These are phyloP conservation scores for Macroramphosus scolopax DNA, from an alignment of 2,797 vertebrate species.

Conservation along the genomic window DNA sequence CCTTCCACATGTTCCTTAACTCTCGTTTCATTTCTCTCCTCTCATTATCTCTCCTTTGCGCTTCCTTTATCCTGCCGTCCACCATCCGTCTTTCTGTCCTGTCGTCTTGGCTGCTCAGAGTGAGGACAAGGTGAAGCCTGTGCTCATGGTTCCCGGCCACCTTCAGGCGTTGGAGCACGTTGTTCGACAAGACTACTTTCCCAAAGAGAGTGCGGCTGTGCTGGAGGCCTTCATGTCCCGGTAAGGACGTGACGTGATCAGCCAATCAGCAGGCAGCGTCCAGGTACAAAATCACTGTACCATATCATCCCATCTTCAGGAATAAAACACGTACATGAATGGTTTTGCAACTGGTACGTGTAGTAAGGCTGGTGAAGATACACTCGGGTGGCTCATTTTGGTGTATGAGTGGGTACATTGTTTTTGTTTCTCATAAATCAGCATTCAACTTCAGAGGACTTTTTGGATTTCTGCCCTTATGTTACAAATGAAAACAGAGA, in stretches of 20 bases:
- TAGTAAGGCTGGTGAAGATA: too few species aligned
- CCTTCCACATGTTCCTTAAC: too few species aligned
- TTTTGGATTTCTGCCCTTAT: too few species aligned
- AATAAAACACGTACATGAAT: constrained; percentile 3
- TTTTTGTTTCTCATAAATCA: too few species aligned
- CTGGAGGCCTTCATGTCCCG: constrained; percentile 86
- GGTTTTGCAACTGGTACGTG: too few species aligned
- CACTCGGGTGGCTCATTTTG: too few species aligned
- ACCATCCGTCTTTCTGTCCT: not conserved
- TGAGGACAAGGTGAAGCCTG: constrained; percentile 90
- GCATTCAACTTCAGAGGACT: too few species aligned
- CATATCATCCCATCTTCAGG: constrained; percentile 11
- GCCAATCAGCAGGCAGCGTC: constrained; percentile 51
- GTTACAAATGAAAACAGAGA: too few species aligned
- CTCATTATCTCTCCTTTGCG: too few species aligned
- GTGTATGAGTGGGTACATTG: not conserved
- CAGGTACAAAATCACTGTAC: constrained; percentile 51
- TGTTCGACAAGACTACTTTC: constrained; percentile 93
- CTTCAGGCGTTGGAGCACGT: constrained; percentile 88
- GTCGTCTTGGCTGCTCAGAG: constrained; percentile 73
- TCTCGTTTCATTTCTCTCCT: too few species aligned
- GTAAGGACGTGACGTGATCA: constrained; percentile 81
- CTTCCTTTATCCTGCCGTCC: not conserved
- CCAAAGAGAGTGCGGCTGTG: constrained; percentile 82
- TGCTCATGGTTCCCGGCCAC: constrained; percentile 87